A percentile compares a stretch with the other conserved stretches of the same genome.
phyloP scores from a whole-genome alignment of 2,888 invertebrate species.

The Anthrax anthrax region DNA sequence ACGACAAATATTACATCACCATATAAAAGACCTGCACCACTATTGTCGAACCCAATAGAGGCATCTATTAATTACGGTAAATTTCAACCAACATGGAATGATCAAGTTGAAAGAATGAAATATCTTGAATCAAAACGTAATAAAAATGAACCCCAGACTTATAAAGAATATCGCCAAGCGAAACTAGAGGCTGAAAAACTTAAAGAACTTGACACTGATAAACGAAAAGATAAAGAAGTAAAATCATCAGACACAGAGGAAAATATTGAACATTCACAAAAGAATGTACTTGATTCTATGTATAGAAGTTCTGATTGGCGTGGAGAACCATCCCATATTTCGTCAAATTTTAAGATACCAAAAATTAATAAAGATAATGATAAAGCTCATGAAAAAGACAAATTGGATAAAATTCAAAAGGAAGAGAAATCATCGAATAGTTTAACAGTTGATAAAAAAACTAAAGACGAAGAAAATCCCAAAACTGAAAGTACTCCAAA shows the following conservation, averaged over 20 bases:
- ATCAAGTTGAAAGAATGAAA: slow-evolving; percentile 19
- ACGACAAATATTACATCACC: no score
- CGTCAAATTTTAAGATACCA: slow-evolving; percentile 25
- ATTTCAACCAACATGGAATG: slow-evolving; percentile 19
- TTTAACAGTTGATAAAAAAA: not conserved
- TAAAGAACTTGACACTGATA: not conserved
- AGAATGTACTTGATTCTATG: not conserved
- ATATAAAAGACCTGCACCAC: no score
- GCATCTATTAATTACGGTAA: slow-evolving; percentile 7
- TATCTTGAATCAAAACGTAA: slow-evolving; percentile 21
- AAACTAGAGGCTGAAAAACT: slow-evolving; percentile 10
- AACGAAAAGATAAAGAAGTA: not conserved
- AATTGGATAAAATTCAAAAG: not conserved
- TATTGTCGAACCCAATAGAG: no score
- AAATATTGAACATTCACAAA: not conserved
- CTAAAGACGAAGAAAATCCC: not conserved
- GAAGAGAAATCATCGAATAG: not conserved
- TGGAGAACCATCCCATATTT: not conserved
- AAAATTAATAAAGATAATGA: not conserved
- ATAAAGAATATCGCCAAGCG: slow-evolving; percentile 23
- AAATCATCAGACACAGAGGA: not conserved
- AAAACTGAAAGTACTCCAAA: not conserved
- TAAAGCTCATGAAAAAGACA: not conserved
- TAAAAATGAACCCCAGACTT: slow-evolving; percentile 21
- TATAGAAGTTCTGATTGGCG: not conserved